Evolutionary conservation across 35 echinoderm and acorn worm species (phyloP).

Genomic region (Acanthaster planci): DNA sequence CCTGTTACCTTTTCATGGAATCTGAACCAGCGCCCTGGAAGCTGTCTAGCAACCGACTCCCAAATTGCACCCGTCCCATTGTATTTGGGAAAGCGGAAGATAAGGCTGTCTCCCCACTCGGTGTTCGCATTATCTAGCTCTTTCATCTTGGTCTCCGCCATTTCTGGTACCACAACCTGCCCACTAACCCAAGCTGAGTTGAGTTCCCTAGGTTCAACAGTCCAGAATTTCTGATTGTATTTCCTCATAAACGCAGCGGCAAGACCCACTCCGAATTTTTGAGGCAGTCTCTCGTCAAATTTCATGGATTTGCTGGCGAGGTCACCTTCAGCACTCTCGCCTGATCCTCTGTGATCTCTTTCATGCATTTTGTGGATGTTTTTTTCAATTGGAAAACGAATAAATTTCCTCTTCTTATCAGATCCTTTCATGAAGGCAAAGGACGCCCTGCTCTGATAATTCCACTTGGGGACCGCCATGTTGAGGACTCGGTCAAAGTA

Average conservation of each 20-base stretch:
- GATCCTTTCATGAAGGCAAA: slow-evolving; percentile 55
- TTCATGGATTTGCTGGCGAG: slow-evolving; percentile 2
- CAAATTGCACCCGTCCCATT: slow-evolving; percentile 45
- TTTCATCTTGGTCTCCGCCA: slow-evolving; percentile 23
- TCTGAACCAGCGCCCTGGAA: slow-evolving; percentile 39
- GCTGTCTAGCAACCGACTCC: slow-evolving; percentile 26
- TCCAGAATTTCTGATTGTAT: slow-evolving; percentile 54
- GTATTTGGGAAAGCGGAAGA: slow-evolving; percentile 40
- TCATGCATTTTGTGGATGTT: slow-evolving; percentile 37
- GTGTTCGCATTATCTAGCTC: neutral
- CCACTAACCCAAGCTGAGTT: slow-evolving; percentile 41
- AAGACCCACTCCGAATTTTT: slow-evolving; percentile 37
- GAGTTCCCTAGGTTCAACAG: slow-evolving; percentile 22
- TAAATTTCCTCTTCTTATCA: slow-evolving; percentile 25
- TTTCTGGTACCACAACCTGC: slow-evolving; percentile 33
- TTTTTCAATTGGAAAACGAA: slow-evolving; percentile 39
- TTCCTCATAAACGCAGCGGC: slow-evolving; percentile 44
- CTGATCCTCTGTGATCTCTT: slow-evolving; percentile 17
- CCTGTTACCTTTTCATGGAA: slow-evolving; percentile 25
- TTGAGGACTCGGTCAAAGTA: slow-evolving; percentile 35
- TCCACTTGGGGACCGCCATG: slow-evolving; percentile 36
- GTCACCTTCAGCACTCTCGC: neutral
- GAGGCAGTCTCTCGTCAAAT: slow-evolving; percentile 41
- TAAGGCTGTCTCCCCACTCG: slow-evolving; percentile 33
- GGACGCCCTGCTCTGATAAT: slow-evolving; percentile 37